These are phyloP conservation scores for Yponomeuta plumbellus DNA, from an alignment of 2,888 invertebrate genomes.

Conservation along the genomic window DNA sequence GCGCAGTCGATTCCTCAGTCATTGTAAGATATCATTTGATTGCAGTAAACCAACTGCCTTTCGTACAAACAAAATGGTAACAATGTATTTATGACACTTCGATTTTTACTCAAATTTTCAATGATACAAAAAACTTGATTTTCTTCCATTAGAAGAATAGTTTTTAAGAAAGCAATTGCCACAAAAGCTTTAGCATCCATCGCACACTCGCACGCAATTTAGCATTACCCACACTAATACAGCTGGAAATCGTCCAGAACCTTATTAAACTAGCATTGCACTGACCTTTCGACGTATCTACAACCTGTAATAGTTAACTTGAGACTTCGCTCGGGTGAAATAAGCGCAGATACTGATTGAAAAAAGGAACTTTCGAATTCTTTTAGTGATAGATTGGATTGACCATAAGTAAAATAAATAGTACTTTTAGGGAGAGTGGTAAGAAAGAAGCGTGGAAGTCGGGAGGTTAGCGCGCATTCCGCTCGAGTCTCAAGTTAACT, in stretches of 20 bases:
- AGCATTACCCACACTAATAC: background rate
- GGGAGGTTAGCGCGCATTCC: no score
- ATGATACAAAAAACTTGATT: background rate
- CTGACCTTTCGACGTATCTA: background rate
- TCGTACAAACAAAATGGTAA: slow-evolving; percentile 17
- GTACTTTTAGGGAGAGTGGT: no score
- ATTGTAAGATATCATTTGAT: slow-evolving; percentile 33
- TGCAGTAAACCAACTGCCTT: slow-evolving; percentile 17
- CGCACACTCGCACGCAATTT: background rate
- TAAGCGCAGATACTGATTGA: no score
- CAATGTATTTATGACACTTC: slow-evolving; percentile 6
- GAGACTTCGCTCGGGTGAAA: no score
- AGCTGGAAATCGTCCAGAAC: background rate
- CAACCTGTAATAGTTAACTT: no score
- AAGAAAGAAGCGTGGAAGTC: no score
- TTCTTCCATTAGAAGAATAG: background rate
- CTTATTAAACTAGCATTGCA: slow-evolving; percentile 10
- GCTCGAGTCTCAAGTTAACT: no score
- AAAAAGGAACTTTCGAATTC: no score
- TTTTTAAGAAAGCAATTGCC: slow-evolving; percentile 10
- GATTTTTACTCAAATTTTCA: background rate
- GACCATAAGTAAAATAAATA: no score
- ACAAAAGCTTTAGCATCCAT: slow-evolving; percentile 8
- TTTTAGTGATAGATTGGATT: no score
- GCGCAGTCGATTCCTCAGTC: slow-evolving; percentile 70